These are phyloP conservation scores for Sinocyclocheilus maitianheensis DNA, from an alignment of 2,113 vertebrate species.

Conservation along the genomic window DNA sequence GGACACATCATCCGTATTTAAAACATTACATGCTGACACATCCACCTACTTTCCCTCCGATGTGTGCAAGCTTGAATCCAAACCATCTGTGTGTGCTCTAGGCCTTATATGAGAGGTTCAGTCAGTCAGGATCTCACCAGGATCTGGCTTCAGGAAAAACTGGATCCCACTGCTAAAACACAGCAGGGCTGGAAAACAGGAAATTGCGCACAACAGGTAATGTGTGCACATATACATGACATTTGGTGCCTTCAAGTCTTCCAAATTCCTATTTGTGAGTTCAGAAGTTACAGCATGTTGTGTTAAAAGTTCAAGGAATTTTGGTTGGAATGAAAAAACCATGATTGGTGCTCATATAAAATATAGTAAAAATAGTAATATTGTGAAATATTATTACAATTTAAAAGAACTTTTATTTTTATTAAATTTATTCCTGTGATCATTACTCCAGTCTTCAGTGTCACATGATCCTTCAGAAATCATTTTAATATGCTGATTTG, in stretches of 20 bases:
- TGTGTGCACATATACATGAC: not conserved
- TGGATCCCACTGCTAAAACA: slow-evolving; percentile 25
- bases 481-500: too few relatives aligned
- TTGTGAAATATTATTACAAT: not conserved
- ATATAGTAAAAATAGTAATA: not conserved
- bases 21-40: not conserved
- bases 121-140: slow-evolving; percentile 59
- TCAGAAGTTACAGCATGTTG: not conserved
- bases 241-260: not conserved
- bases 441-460: too few relatives aligned
- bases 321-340: not conserved
- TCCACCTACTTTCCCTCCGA: not conserved
- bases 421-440: too few relatives aligned
- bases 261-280: not conserved
- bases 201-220: slow-evolving; percentile 67
- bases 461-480: too few relatives aligned
- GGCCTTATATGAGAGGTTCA: slow-evolving; percentile 66
- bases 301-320: not conserved
- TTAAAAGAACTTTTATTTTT: too few relatives aligned
- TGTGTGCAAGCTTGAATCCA: not conserved
- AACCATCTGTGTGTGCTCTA: slow-evolving; percentile 45
- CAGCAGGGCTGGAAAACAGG: slow-evolving; percentile 28
- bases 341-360: not conserved
- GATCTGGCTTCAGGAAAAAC: slow-evolving; percentile 62
- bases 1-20: too few relatives aligned